Evolutionary conservation across 53 echinoderm and acorn worm species (phyloP).

Genomic region (Apostichopus leukothele): DNA sequence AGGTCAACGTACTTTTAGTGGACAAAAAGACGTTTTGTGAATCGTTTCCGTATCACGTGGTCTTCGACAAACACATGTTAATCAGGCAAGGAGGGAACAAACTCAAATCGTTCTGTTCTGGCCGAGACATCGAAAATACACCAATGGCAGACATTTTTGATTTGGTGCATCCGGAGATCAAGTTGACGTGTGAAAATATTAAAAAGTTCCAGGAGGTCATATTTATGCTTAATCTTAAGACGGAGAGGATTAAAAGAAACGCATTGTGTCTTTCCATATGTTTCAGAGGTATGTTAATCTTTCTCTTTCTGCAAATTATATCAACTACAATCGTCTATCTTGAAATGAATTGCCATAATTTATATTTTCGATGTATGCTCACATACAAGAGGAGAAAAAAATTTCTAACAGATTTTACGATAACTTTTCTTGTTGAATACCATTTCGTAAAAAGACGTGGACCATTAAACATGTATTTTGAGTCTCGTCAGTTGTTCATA

Average conservation of each 20-base stretch:
- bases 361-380: too few relatives aligned
- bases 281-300: slow-evolving; percentile 47
- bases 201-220: slow-evolving; percentile 66
- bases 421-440: too few relatives aligned
- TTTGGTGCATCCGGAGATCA: slow-evolving; percentile 72
- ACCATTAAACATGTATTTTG: too few relatives aligned
- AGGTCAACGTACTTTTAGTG: slow-evolving; percentile 46
- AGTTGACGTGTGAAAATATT: slow-evolving; percentile 54
- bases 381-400: too few relatives aligned
- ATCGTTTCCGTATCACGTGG: slow-evolving; percentile 85
- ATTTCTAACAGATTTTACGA: too few relatives aligned
- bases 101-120: slow-evolving; percentile 13
- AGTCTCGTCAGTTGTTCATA: too few relatives aligned
- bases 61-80: slow-evolving; percentile 66
- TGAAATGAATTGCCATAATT: too few relatives aligned
- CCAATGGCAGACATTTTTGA: slow-evolving; percentile 61
- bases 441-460: too few relatives aligned
- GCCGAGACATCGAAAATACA: slow-evolving; percentile 23
- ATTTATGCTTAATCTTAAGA: slow-evolving; percentile 61
- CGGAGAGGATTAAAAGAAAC: slow-evolving; percentile 16
- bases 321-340: too few relatives aligned
- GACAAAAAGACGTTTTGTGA: slow-evolving; percentile 74
- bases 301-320: too few relatives aligned
- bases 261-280: slow-evolving; percentile 35
- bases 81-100: slow-evolving; percentile 71